Conservation (phyloP, 2,797 vertebrate species). For the Sternarchorhynchus goeldii region DNA sequence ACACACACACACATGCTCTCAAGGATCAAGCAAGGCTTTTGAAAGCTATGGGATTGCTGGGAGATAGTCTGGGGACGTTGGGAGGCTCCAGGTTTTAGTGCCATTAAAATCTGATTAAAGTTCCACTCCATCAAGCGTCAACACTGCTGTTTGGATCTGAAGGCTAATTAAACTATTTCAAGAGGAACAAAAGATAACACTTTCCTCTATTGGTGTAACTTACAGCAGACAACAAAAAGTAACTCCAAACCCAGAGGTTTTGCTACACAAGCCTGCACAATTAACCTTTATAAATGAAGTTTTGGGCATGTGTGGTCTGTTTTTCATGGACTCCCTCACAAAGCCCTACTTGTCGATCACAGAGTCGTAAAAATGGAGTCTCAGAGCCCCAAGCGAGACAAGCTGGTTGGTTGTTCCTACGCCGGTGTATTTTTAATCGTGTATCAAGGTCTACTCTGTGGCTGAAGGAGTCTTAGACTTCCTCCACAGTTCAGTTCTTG, state of each 20-base stretch:
- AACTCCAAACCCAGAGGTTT: constrained; percentile 7
- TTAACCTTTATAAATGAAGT: constrained; percentile 27
- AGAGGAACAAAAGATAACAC: constrained; percentile 48
- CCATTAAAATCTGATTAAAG: constrained; percentile 53
- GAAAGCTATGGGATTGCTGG: constrained; percentile 31
- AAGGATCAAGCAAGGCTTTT: constrained; percentile 25
- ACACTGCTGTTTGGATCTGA: constrained; percentile 27
- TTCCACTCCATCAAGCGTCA: constrained; percentile 44
- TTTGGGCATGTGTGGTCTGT: neutral
- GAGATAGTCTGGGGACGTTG: constrained; percentile 33
- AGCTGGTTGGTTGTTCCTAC: no score
- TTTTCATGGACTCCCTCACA: neutral
- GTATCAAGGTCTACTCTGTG: no score
- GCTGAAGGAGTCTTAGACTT: no score
- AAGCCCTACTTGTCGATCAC: constrained; percentile 1
- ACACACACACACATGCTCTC: neutral
- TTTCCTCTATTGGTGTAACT: constrained; percentile 37
- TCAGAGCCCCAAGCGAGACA: no score
- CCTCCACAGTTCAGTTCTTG: no score
- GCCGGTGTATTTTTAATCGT: no score
- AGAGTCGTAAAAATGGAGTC: neutral
- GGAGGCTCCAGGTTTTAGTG: constrained; percentile 37
- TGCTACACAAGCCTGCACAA: constrained; percentile 4
- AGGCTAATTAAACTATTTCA: constrained; percentile 51
- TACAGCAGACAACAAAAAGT: constrained; percentile 32